These are phyloP conservation scores for Nycteola revayana DNA, from an alignment of 2,888 invertebrate genomes.

Conservation along the genomic window DNA sequence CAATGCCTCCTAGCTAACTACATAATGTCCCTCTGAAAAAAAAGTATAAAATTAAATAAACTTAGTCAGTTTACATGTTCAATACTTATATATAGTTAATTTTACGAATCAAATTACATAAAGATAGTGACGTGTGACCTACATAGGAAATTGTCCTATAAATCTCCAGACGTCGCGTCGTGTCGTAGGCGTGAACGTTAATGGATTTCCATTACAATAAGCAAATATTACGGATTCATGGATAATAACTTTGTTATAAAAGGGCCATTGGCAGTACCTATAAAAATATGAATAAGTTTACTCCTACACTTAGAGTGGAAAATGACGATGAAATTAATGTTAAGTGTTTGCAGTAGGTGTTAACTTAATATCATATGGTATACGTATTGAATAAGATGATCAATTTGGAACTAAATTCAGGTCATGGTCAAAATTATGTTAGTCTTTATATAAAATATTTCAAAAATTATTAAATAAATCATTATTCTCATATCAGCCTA, in stretches of 20 bases:
- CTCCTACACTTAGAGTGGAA: constrained; percentile 21
- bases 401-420: too few species aligned
- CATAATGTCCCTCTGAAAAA: too few species aligned
- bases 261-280: constrained; percentile 24
- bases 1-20: too few species aligned
- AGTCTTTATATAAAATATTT: constrained; percentile 17
- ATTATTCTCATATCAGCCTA: too few species aligned
- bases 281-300: constrained; percentile 10
- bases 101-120: constrained; percentile 22
- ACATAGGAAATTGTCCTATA: constrained; percentile 28
- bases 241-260: constrained; percentile 37
- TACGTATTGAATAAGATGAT: too few species aligned
- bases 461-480: too few species aligned
- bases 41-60: too few species aligned
- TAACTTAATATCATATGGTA: too few species aligned
- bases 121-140: constrained; percentile 24
- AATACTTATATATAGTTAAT: too few species aligned
- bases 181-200: constrained; percentile 50
- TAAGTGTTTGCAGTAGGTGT: too few species aligned
- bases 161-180: constrained; percentile 28
- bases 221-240: constrained; percentile 39
- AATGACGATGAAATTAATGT: constrained; percentile 4
- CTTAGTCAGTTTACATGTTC: too few species aligned
- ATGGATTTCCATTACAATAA: constrained; percentile 59
- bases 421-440: constrained; percentile 15